Base-by-base conservation (phyloP, 2,888 invertebrate species). In the Ophion obscuratus region DNA sequence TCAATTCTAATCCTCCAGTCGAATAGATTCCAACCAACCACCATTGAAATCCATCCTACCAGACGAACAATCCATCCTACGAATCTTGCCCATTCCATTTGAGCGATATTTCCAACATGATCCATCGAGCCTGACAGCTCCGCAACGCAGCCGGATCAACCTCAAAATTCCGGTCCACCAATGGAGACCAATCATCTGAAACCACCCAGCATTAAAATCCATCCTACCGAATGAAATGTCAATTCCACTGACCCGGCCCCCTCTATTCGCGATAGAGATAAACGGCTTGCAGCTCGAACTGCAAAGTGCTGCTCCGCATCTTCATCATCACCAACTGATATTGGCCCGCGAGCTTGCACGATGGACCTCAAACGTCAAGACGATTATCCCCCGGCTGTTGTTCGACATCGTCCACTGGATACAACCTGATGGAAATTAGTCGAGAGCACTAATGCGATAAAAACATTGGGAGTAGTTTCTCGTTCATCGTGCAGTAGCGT, bases 401-500 rank as follows among this genome's bases (percentile, higher is more conserved):
- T 24, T 61, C 61, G 61, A 61, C 61, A 61, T 61, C 61, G 20
- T 61, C 2, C 14, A 61, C 24, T 14, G 17, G 31, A 64, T 31
- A 31, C 31, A 31, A 64, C 64, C 64, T 0, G 77, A 77, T 73
- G 66, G 47, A 53, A 53, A 80, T 83, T 76, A 77, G 80, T 62
- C 31, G 40, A 83, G 75, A 68, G 53, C 53, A 36, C 53, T 81
- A 73, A 74, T 74, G 24, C 36, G 73, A n/a, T 71, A 62, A 84
- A 77, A 73, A 66, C 64, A 66, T 24, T 44, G 64, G 31, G 59
- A 88, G 87, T 88, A 74, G 79, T 84, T 88, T 87, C 89, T 86
- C 88, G 88, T 88, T 88, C 88, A 87, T 81, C 87, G 89, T 68
- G 81, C 57, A 20, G 68, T 62, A 88, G 87, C 87, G 86, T 87